Base-by-base conservation (phyloP, 92 coral and sea anemone genomes). In the Blastomussa wellsi region DNA sequence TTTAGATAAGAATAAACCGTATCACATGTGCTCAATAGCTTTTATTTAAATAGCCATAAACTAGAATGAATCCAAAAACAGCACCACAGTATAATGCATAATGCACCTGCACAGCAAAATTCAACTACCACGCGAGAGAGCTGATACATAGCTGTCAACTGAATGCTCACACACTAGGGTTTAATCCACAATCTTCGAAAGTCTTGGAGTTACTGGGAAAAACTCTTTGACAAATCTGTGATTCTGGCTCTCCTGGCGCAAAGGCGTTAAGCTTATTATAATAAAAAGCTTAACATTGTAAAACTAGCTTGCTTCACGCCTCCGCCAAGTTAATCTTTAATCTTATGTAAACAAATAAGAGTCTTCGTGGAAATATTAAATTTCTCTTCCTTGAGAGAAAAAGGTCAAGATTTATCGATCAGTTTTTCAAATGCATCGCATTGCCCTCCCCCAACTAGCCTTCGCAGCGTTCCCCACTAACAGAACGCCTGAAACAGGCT, bases 141-240 rank as follows among this genome's bases (percentile, higher is more conserved):
- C 47, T 36, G 14, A 26, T 36, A 28, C 9, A 26, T 26, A 35
- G 47, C 75, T 70, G 32, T 67, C n/a, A 67, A 29, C 33, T 33
- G 72, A 67, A 67, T 67, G 72, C 5, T 67, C 36, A 67, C 22
- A 67, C 72, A 67, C 72, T 67, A 67, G 20, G 41, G 72, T 15
- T 17, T 35, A 0, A 57, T 57, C 64, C 57, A 51, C 57, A 51
- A 22, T 14, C 57, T 14, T 14, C 14, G 16, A 51, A 15, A 51
- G 20, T 51, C 57, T 44, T 51, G 57, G 57, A 17, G 57, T 51
- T 14, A 51, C 2, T 51, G 2, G 57, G 16, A 51, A 7, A 51
- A 51, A 22, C 57, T 51, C 57, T 51, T 51, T 51, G 57, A 51
- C 57, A 3, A 7, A 41, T 48, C 57, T 14, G 22, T 51, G 22